phyloP scores from a whole-genome alignment of 2,888 invertebrate genomes.

The Drosophila barbarae region DNA sequence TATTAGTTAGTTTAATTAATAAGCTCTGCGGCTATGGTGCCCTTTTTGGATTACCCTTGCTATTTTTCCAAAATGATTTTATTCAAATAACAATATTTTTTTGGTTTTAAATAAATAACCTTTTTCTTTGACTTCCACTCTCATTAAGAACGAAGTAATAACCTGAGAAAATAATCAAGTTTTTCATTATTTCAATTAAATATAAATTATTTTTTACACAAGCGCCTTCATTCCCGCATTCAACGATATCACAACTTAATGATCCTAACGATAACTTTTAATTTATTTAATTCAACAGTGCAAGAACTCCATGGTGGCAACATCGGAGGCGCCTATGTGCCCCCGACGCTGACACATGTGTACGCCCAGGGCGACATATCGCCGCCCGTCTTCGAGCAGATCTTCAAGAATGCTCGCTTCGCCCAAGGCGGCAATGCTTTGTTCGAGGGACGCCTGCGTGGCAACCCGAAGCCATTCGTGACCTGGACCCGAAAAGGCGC shows the following conservation, averaged over 20 bases:
- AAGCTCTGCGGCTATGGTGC: neutral
- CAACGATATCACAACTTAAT: too few relatives aligned
- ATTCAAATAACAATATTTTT: neutral
- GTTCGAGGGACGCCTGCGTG: constrained; percentile 94
- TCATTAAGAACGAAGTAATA: neutral
- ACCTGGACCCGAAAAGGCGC: constrained; percentile 94
- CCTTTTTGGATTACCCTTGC: neutral
- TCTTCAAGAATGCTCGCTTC: constrained; percentile 95
- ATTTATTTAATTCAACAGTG: constrained; percentile 52
- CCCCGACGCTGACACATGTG: constrained; percentile 79
- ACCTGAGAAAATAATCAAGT: neutral
- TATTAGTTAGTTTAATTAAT: neutral
- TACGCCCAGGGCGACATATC: constrained; percentile 88
- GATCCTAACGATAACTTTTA: constrained; percentile 4
- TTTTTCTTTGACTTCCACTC: neutral
- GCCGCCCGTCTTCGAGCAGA: constrained; percentile 96
- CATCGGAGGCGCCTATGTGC: constrained; percentile 72
- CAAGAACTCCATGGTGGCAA: constrained; percentile 75
- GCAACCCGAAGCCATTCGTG: constrained; percentile 94
- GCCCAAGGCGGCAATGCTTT: constrained; percentile 96
- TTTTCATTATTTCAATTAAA: neutral
- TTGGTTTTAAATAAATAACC: neutral
- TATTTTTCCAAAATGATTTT: neutral
- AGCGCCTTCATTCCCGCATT: neutral
- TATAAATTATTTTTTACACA: neutral